Conservation (phyloP, 2,113 vertebrate genomes). For the Brachypodius melanocephalos region DNA sequence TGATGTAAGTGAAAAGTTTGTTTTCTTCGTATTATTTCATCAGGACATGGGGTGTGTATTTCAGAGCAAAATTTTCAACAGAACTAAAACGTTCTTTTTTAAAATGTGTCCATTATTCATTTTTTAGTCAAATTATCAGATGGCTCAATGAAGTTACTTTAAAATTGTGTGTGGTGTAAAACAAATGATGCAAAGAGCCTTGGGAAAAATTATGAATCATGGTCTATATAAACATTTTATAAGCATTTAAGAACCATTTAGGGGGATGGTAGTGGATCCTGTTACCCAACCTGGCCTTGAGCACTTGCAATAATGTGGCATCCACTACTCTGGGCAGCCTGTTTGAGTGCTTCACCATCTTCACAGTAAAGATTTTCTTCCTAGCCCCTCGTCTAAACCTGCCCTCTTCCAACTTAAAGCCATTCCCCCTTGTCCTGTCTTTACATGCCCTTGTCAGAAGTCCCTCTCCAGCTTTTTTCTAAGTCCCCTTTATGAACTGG, state of each 20-base stretch:
- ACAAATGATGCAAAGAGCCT: not conserved
- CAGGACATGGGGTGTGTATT: not conserved
- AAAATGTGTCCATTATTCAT: rapidly evolving
- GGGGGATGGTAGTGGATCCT: not conserved
- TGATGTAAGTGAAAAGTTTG: not conserved
- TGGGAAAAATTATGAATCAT: not conserved
- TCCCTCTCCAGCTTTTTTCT: not conserved
- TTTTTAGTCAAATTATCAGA: not conserved
- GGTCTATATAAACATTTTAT: not conserved
- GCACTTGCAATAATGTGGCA: not conserved
- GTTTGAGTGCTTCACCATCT: not conserved
- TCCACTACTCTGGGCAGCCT: not conserved
- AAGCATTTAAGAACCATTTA: not conserved
- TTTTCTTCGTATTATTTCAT: not conserved
- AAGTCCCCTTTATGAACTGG: not conserved
- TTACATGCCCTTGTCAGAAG: not conserved
- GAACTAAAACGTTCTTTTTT: not conserved
- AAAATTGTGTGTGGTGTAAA: not conserved
- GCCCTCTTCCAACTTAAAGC: not conserved
- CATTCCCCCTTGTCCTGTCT: not conserved
- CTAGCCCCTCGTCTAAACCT: rapidly evolving
- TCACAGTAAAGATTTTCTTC: not conserved
- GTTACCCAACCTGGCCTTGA: not conserved
- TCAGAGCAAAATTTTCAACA: not conserved
- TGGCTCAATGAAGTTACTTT: not conserved